Percentiles rank a stretch among this genome's conserved stretches.
Evolutionary conservation across 2,797 vertebrate genomes (phyloP).

Genomic region (Neosilurus mollespiculum): DNA sequence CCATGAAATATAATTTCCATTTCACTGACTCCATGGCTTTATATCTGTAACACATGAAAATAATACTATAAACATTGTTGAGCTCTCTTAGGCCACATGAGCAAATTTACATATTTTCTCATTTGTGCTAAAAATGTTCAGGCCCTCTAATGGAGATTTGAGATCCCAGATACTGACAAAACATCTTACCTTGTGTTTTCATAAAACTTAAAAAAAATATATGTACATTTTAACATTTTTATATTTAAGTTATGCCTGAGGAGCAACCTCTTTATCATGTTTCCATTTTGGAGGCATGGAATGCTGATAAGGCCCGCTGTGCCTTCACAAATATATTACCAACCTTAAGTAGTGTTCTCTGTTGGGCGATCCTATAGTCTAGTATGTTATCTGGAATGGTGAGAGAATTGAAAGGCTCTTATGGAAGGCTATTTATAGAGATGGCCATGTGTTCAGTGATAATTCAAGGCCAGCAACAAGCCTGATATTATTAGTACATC

Average conservation of each 20-base stretch:
- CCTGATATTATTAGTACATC: slow-evolving; percentile 9
- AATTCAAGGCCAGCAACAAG: slow-evolving; percentile 28
- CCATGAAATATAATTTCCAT: background rate
- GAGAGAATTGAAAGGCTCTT: slow-evolving; percentile 8
- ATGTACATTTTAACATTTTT: background rate
- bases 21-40: background rate
- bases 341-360: background rate
- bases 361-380: background rate
- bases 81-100: background rate
- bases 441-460: slow-evolving; percentile 20
- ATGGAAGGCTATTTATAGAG: slow-evolving; percentile 39
- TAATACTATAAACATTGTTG: background rate
- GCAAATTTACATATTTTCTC: background rate
- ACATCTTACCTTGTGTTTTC: background rate
- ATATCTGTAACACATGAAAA: background rate
- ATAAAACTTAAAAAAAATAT: background rate
- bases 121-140: background rate
- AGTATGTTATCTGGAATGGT: slow-evolving; percentile 1
- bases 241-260: background rate
- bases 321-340: background rate
- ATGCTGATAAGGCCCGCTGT: too few species aligned
- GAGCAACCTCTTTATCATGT: background rate
- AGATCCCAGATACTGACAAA: background rate
- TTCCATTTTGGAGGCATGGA: background rate
- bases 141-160: background rate